Evolutionary conservation across 2,797 vertebrate species (phyloP), one percentile per base, ranked within the genome.

Genomic region (Brotula barbata): DNA sequence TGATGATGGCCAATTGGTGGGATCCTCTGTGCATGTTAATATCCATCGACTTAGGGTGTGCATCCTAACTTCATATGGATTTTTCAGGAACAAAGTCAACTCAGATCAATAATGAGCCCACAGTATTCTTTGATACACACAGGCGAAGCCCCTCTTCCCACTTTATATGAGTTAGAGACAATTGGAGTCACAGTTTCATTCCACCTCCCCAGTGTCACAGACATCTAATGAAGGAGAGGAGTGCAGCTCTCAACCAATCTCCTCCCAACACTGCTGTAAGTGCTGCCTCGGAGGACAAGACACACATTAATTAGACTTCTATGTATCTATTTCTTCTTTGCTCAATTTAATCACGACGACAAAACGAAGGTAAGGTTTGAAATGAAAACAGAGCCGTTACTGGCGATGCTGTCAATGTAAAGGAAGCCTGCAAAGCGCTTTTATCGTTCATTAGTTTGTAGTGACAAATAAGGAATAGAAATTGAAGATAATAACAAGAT

Each of bases 301-400:
- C 68, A 73, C 71, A 74, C 62, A 60, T 67, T 84, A 84, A 85
- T 85, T 85, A 80, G 67, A 71, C 68, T 48, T 62, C 56, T 71
- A 77, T 87, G 81, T 75, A 44, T 61, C 65, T 62, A 71, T 80
- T 80, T 79, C 34, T 42, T 64, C 65, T 61, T 66, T 23, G 34
- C 54, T 78, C 48, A 43, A 34, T 59, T 12, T 14, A 36, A 36
- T 7, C 8, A 3, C 58, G 23, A 64, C n/a, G 58, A 49, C 11
- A 48, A 57, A 8, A 31, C 37, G 36, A 48, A 21, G 57, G 20
- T 39, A 34, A 28, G 23, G 10, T 36, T 46, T 31, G 44, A 39
- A 56, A n/a, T 44, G 22, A 7, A 61, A 28, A 46, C 37, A 46
- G 19, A 44, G 50, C 33, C 23, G 21, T 10, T 39, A 19, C 7